Conservation (phyloP, 2,797 vertebrate species). For the Sebastes flavidus region DNA sequence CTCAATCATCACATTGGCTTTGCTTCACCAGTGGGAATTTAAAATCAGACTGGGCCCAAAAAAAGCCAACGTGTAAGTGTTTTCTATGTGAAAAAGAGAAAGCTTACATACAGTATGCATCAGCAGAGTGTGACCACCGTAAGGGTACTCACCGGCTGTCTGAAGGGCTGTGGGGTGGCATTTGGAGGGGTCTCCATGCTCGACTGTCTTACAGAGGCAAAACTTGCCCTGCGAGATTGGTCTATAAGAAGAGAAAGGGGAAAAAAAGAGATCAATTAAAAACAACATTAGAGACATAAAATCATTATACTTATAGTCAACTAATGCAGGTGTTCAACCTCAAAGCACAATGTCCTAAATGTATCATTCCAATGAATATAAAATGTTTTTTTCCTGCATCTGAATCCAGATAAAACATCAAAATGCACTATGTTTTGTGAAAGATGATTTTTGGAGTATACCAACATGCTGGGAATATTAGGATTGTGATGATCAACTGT, state of each 20-base stretch:
- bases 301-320: no score
- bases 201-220: conserved; percentile 92
- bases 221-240: conserved; percentile 93
- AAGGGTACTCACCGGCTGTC: conserved; percentile 88
- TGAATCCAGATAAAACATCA: background rate
- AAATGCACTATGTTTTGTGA: background rate
- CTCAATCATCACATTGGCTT: background rate
- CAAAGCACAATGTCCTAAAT: background rate
- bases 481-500: background rate
- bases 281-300: background rate
- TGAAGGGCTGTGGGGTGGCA: conserved; percentile 90
- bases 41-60: background rate
- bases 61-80: background rate
- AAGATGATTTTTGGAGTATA: background rate
- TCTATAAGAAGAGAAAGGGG: conserved; percentile 73
- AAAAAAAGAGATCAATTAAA: background rate
- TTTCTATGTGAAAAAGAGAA: background rate
- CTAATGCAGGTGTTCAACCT: background rate
- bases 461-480: background rate
- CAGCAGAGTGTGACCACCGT: background rate
- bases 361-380: background rate
- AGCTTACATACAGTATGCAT: background rate
- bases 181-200: conserved; percentile 95
- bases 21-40: background rate
- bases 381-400: background rate